Evolutionary conservation across 1,140 invertebrate species (phyloP), one percentile per base, ranked within the genome.

Genomic region (Artemia franciscana): DNA sequence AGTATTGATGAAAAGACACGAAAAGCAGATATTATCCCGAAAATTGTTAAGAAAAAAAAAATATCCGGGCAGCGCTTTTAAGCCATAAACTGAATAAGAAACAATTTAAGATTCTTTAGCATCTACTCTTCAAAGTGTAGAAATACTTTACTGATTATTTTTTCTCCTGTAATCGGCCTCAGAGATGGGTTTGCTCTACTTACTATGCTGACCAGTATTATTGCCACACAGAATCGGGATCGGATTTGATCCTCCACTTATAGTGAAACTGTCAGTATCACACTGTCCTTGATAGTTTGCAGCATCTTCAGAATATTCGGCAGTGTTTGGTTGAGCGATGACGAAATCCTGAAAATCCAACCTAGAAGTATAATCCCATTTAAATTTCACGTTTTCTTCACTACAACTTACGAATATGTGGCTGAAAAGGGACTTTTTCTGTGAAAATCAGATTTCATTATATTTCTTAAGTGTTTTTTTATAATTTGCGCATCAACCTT

Each of bases 251-350:
- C 59, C 67, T 21, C 69, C 68, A 18, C 65, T 61, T 9, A 69
- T 67, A 5, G 66, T 65, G 59, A 69, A 69, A 5, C 67, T 63
- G 51, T 69, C 69, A 24, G 67, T 65, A 27, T 68, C 67, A 59
- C 69, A 69, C 24, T 67, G 65, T 58, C 86, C 86, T 69, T 51
- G 39, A 3, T 51, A 51, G 39, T 51, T 51, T 1, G 39, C 39
- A 12, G 39, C 12, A 15, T 12, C 21, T 12, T 12, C 3, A 15
- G 39, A 51, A 51, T 69, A 67, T 23, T 69, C 68, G 0, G 66
- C 63, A 5, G 67, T 65, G 57, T 69, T 67, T 18, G 69, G 69
- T 51, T 69, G 68, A 12, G 66, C 67, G 2, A 69, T 30, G 5
- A 62, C 62, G 59, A 69, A 69, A 12, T 66, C 66, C 62, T 69